Base-by-base conservation (phyloP, 1,140 invertebrate genomes). In the Papilio dardanus region DNA sequence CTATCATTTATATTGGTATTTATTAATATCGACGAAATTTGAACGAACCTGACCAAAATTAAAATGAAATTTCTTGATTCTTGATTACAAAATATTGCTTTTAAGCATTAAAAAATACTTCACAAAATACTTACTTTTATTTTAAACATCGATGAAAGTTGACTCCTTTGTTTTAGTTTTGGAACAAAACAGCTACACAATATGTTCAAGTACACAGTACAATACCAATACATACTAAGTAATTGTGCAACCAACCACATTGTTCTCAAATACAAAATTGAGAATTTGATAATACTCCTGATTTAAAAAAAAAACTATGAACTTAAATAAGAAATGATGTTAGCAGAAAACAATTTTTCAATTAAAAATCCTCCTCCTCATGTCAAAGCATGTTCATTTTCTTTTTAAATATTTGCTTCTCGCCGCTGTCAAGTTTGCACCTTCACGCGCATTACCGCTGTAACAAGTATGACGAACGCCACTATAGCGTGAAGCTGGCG, bases 401-500 rank as follows among this genome's bases (percentile, higher is more conserved):
- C 54, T 35, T 73, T 73, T 31, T 73, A n/a, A 69, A 71, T 71
- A 71, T 19, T 74, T 74, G 54, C 67, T 71, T 30, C 14, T n/a
- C 42, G 24, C 35, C 68, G 71, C 71, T 65, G 68, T 76, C 71
- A 77, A 80, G 58, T 78, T 83, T 77, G 81, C 85, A 84, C 81
- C 77, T 89, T 86, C 86, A 91, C 80, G 84, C 79, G 76, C 73
- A 83, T 90, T 87, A 86, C 46, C 76, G 50, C 74, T 79, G 74
- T 74, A 74, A 82, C 77, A 81, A 82, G 71, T 76, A 78, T 82
- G 82, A 82, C 80, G 76, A 85, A 85, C 80, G 76, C 78, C 81
- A 79, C 74, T 79, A 74, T 74, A 86, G 81, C 86, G 79, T 83
- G 77, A 87, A 89, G 88, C 87, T 86, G 84, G 83, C 82, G 81